Conservation (phyloP, 2,797 vertebrate genomes). For the Chiloscyllium punctatum region DNA sequence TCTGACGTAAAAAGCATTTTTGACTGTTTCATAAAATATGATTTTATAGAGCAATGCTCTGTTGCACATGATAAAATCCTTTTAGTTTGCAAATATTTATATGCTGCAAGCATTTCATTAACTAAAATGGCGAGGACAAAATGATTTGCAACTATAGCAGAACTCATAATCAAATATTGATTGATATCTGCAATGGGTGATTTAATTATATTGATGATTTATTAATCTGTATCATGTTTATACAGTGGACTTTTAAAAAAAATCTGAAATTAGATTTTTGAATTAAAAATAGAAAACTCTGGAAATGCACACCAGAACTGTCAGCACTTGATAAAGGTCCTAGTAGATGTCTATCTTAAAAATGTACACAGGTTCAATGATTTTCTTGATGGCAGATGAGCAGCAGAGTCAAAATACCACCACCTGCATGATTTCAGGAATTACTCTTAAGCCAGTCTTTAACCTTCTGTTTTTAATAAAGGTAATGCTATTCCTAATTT, state of each 20-base stretch:
- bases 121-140: neutral
- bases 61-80: neutral
- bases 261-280: neutral
- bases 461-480: neutral
- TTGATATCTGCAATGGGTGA: slow-evolving; percentile 1
- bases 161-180: slow-evolving; percentile 29
- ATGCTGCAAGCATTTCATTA: neutral
- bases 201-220: slow-evolving; percentile 15
- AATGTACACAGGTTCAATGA: neutral
- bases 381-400: neutral
- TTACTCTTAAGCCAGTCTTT: neutral
- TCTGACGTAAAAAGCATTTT: neutral
- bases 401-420: neutral
- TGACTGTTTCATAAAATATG: neutral
- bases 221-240: neutral
- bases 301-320: neutral
- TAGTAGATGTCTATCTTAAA: neutral
- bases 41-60: slow-evolving; percentile 21
- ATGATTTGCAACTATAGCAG: neutral
- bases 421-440: neutral
- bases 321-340: neutral
- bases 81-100: neutral
- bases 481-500: neutral
- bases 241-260: neutral
- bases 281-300: neutral